phyloP scores from a whole-genome alignment of 1,140 invertebrate genomes.

The Rhopalosiphum maidis region DNA sequence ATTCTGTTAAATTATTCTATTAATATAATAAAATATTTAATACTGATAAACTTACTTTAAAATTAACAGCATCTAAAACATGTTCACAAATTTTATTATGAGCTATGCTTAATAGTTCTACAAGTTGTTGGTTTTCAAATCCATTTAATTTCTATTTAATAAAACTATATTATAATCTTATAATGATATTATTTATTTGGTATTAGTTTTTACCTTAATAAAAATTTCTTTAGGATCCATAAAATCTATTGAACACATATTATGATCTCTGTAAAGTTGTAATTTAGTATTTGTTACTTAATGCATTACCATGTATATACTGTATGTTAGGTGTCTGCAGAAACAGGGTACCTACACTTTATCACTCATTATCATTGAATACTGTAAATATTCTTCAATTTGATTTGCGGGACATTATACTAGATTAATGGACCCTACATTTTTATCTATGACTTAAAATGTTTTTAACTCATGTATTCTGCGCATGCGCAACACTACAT shows the following conservation, averaged over 20 bases:
- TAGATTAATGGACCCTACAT: too few relatives aligned
- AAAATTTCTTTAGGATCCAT: neutral
- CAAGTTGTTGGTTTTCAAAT: slow-evolving; percentile 35
- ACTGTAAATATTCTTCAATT: too few relatives aligned
- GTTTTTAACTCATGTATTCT: too few relatives aligned
- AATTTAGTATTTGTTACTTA: neutral
- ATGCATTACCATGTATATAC: neutral
- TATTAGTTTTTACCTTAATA: slow-evolving; percentile 15
- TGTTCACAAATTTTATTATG: slow-evolving; percentile 33
- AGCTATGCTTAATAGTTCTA: neutral
- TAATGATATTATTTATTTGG: neutral
- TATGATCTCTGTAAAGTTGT: neutral
- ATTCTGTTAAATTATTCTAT: neutral
- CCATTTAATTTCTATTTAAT: slow-evolving; percentile 29
- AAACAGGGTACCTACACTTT: too few relatives aligned
- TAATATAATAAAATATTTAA: neutral
- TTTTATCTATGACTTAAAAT: too few relatives aligned
- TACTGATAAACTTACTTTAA: neutral
- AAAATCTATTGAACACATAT: slow-evolving; percentile 18
- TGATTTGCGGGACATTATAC: too few relatives aligned
- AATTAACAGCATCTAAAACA: neutral
- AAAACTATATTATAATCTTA: slow-evolving; percentile 7
- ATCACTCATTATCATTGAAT: too few relatives aligned
- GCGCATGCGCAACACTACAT: too few relatives aligned
- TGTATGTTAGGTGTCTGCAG: too few relatives aligned